Evolutionary conservation across 2,113 vertebrate genomes (phyloP).

Genomic region (Chloropsis hardwickii): DNA sequence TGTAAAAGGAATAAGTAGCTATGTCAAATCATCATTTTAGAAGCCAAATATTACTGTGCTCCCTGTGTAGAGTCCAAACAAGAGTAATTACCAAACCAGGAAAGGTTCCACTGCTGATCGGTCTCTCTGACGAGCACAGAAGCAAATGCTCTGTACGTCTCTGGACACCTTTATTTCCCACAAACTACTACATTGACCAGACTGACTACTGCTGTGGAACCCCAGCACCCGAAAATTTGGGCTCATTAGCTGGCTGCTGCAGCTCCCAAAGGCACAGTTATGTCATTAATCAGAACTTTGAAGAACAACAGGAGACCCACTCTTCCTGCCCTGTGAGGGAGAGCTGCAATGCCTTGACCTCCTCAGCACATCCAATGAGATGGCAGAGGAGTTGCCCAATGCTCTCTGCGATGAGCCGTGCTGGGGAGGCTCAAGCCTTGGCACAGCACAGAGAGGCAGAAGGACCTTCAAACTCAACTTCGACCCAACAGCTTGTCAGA

Average conservation of each 20-base stretch:
- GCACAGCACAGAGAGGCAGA: neutral
- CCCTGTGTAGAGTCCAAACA: neutral
- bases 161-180: neutral
- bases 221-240: neutral
- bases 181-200: neutral
- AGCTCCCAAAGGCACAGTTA: neutral
- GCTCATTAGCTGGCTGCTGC: neutral
- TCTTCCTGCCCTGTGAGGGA: neutral
- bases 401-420: neutral
- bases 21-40: neutral
- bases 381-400: accelerated
- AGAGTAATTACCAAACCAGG: neutral
- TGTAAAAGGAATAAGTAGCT: neutral
- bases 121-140: neutral
- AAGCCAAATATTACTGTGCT: neutral
- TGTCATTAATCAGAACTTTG: neutral
- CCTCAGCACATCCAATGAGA: neutral
- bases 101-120: neutral
- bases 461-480: neutral
- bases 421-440: neutral
- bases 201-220: neutral
- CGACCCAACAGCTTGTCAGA: neutral
- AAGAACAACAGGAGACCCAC: neutral
- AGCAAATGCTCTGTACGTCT: neutral
- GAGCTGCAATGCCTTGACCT: neutral